Conservation (phyloP, 1,140 invertebrate genomes). For the Cepaea nemoralis region DNA sequence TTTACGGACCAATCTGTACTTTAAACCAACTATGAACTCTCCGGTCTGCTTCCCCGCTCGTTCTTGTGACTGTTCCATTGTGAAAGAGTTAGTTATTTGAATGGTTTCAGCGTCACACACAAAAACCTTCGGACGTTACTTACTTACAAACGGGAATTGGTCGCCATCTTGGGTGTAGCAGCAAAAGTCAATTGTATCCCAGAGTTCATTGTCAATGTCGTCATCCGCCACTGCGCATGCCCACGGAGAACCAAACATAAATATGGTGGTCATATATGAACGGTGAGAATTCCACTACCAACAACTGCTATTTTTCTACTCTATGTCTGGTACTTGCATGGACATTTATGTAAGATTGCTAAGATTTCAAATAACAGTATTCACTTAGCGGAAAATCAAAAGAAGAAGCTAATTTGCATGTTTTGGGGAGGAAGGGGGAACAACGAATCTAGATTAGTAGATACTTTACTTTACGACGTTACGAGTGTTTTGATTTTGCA, state of each 20-base stretch:
- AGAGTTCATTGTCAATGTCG: constrained; percentile 49
- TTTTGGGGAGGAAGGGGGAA: too few relatives aligned
- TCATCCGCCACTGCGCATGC: constrained; percentile 52
- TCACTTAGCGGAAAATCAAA: too few relatives aligned
- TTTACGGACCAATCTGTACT: constrained; percentile 71
- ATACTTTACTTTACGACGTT: too few relatives aligned
- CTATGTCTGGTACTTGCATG: too few relatives aligned
- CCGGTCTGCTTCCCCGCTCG: constrained; percentile 43
- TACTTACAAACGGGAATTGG: constrained; percentile 41
- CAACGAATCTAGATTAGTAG: too few relatives aligned
- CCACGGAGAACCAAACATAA: constrained; percentile 20
- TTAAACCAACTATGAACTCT: constrained; percentile 69
- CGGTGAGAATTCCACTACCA: too few relatives aligned
- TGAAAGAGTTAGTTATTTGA: neutral
- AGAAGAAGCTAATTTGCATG: too few relatives aligned
- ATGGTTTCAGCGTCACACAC: constrained; percentile 2
- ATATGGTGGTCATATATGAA: too few relatives aligned
- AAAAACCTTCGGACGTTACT: neutral
- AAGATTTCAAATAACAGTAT: too few relatives aligned
- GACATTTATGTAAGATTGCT: too few relatives aligned
- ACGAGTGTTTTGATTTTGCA: too few relatives aligned
- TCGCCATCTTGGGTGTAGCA: constrained; percentile 70
- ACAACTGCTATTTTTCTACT: too few relatives aligned
- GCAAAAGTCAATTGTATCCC: constrained; percentile 60
- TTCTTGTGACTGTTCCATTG: constrained; percentile 36